Evolutionary conservation across 1,140 invertebrate species (phyloP).

Genomic region (Cardiocondyla obscurior): DNA sequence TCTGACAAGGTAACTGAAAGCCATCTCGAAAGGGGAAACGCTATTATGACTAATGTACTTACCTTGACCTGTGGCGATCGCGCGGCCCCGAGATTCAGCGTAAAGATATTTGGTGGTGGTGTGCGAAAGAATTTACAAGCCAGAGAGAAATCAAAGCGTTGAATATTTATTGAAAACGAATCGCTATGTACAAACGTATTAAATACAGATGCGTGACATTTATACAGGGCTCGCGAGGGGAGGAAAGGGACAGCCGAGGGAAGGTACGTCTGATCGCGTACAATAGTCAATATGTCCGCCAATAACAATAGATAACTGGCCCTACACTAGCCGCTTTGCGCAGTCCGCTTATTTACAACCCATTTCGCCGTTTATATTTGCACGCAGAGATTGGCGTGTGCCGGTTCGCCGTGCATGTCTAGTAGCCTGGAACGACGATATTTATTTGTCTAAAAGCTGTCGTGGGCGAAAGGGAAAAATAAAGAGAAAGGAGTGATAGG

Average conservation of each 20-base stretch:
- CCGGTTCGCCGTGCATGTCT: conserved; percentile 29
- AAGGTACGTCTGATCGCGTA: conserved; percentile 56
- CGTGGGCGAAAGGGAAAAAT: background rate
- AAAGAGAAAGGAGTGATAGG: background rate
- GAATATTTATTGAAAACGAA: conserved; percentile 79
- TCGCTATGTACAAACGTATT: conserved; percentile 78
- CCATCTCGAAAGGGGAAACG: background rate
- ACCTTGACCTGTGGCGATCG: background rate
- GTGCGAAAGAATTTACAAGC: background rate
- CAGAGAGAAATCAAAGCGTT: conserved; percentile 73
- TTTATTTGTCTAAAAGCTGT: conserved; percentile 47
- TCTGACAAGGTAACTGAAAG: background rate
- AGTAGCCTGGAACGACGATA: conserved; percentile 32
- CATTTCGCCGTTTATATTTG: conserved; percentile 74
- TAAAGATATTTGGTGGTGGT: background rate
- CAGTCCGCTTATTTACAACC: conserved; percentile 73
- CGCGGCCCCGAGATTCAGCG: background rate
- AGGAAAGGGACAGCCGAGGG: conserved; percentile 20
- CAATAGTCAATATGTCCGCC: conserved; percentile 71
- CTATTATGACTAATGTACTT: conserved; percentile 29
- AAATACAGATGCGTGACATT: conserved; percentile 77
- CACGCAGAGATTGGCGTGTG: conserved; percentile 61
- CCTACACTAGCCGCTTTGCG: conserved; percentile 27
- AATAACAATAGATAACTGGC: conserved; percentile 75
- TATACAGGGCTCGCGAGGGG: conserved; percentile 70